Evolutionary conservation across 1,140 invertebrate genomes (phyloP).

Genomic region (Monomorium pharaonis): DNA sequence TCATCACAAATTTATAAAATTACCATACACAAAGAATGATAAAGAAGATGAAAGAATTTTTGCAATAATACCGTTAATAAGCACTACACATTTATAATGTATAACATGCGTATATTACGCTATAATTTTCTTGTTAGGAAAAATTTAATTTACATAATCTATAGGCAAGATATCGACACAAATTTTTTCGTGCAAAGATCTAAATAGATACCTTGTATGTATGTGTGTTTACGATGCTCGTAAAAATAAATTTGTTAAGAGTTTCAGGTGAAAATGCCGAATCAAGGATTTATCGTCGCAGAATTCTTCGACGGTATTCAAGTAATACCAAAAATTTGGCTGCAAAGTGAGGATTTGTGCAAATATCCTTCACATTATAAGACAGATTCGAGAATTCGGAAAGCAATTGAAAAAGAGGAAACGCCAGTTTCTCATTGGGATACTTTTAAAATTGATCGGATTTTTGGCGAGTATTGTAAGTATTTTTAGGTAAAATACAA

Average conservation of each 20-base stretch:
- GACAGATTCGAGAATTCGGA: neutral
- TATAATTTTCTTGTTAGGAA: too few relatives aligned
- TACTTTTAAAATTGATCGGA: neutral
- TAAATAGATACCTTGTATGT: neutral
- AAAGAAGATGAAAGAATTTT: neutral
- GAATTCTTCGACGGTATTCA: neutral
- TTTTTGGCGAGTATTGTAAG: conserved; percentile 30
- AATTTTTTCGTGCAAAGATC: too few relatives aligned
- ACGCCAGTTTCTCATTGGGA: neutral
- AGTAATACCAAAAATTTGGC: neutral
- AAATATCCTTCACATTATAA: conserved; percentile 14
- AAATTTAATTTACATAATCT: too few relatives aligned
- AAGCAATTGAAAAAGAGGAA: neutral
- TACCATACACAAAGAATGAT: neutral
- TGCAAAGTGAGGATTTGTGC: neutral
- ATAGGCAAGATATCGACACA: too few relatives aligned
- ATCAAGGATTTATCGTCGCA: neutral
- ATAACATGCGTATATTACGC: too few relatives aligned
- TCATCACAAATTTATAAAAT: neutral
- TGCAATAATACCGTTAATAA: neutral
- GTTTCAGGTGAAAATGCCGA: neutral
- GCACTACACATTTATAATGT: neutral
- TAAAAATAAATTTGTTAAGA: neutral
- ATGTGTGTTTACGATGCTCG: neutral
- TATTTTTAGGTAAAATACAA: too few relatives aligned